Conservation (phyloP, 2,797 vertebrate species). For the Acomys russatus region DNA sequence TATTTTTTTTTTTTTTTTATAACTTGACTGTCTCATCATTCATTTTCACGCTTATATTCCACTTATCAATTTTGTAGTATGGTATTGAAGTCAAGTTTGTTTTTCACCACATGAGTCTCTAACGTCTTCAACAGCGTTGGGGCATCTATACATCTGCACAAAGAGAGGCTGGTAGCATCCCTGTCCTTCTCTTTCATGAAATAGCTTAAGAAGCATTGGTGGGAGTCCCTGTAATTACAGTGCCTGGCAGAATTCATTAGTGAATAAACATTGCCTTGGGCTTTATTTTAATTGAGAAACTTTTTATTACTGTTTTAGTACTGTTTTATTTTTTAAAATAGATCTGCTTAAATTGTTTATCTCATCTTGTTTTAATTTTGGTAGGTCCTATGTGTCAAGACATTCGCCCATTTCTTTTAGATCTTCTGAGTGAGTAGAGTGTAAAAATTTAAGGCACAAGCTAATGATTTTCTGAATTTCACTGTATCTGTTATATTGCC, state of each 20-base stretch:
- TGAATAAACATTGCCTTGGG: background rate
- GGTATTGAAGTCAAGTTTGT: background rate
- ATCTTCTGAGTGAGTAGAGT: background rate
- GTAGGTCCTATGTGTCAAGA: background rate
- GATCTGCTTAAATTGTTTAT: background rate
- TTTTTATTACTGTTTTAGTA: background rate
- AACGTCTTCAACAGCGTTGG: background rate
- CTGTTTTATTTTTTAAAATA: background rate
- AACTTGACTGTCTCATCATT: background rate
- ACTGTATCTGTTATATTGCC: background rate
- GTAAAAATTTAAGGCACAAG: background rate
- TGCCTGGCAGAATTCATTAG: background rate
- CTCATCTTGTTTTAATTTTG: background rate
- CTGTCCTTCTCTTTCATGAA: background rate
- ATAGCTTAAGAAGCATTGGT: background rate
- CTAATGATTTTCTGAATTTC: background rate
- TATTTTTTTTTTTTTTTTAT: background rate
- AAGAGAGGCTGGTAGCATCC: background rate
- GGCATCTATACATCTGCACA: background rate
- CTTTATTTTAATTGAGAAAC: background rate
- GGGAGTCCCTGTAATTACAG: background rate
- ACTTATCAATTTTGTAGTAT: background rate
- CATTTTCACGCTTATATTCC: conserved; percentile 31
- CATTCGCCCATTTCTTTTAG: background rate
- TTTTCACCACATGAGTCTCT: background rate